These are phyloP conservation scores for Ranitomeya variabilis DNA, from an alignment of 2,113 vertebrate genomes.

Conservation along the genomic window DNA sequence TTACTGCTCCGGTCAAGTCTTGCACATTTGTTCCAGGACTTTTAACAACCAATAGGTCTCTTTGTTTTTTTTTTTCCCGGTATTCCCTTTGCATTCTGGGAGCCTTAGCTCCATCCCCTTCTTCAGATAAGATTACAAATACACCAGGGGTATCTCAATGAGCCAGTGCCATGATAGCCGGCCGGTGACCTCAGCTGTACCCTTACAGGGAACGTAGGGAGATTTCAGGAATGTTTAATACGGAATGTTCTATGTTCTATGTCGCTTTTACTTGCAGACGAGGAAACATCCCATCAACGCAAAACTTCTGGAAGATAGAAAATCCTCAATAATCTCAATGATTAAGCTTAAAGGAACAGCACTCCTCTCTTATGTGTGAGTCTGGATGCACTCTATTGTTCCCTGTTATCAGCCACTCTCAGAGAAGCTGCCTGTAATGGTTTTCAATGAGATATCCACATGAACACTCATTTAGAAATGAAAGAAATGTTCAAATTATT, in stretches of 20 bases:
- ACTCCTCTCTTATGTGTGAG: background rate
- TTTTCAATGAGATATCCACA: no score
- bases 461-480: no score
- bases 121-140: constrained; percentile 42
- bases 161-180: constrained; percentile 13
- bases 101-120: background rate
- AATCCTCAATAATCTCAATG: background rate
- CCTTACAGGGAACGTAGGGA: constrained; percentile 3
- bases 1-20: no score
- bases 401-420: background rate
- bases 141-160: constrained; percentile 10
- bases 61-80: background rate
- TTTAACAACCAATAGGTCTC: background rate
- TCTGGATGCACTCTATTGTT: background rate
- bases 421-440: background rate
- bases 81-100: constrained; percentile 4
- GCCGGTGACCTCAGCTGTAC: constrained; percentile 30
- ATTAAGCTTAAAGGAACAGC: background rate
- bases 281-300: background rate
- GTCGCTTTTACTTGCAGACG: background rate
- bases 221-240: constrained; percentile 4
- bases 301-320: background rate
- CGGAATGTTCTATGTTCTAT: background rate
- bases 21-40: background rate
- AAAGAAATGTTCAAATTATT: no score